A percentile compares a stretch with the other conserved stretches of the same genome.
Conservation (phyloP, 1,140 invertebrate species). For the Pinna nobilis region DNA sequence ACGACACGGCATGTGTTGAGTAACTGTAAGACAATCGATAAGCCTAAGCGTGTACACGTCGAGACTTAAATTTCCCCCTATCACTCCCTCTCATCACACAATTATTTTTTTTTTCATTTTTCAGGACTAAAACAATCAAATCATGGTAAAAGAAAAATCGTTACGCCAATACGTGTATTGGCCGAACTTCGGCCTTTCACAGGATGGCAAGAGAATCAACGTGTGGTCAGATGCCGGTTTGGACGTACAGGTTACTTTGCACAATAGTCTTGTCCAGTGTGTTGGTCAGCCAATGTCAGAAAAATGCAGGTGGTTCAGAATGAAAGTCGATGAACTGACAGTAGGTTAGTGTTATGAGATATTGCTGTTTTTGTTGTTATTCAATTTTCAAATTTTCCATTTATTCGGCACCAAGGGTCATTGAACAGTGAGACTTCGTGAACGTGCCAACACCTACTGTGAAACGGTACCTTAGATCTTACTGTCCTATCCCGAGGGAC, state of each 20-base stretch:
- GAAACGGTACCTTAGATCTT: too few relatives aligned
- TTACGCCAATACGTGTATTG: constrained; percentile 12
- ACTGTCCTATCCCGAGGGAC: too few relatives aligned
- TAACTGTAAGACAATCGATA: too few relatives aligned
- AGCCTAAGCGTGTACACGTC: too few relatives aligned
- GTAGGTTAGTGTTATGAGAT: background rate
- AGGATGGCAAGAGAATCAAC: constrained; percentile 4
- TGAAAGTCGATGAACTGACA: constrained; percentile 8
- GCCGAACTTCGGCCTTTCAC: constrained; percentile 13
- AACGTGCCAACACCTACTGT: too few relatives aligned
- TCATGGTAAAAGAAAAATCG: background rate
- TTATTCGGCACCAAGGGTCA: too few relatives aligned
- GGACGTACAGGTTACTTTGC: constrained; percentile 11
- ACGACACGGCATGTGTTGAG: too few relatives aligned
- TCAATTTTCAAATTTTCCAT: background rate
- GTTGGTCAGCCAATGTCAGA: constrained; percentile 8
- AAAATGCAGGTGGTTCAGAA: constrained; percentile 30
- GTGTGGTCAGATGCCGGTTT: constrained; percentile 9
- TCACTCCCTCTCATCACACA: too few relatives aligned
- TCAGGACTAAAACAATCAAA: too few relatives aligned
- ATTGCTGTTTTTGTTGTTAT: background rate
- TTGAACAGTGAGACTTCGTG: too few relatives aligned
- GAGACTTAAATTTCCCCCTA: too few relatives aligned
- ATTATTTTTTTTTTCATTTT: too few relatives aligned
- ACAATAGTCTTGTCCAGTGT: constrained; percentile 15